These are phyloP conservation scores for Netelia fuscicornis DNA, from an alignment of 2,888 invertebrate genomes.

Conservation along the genomic window DNA sequence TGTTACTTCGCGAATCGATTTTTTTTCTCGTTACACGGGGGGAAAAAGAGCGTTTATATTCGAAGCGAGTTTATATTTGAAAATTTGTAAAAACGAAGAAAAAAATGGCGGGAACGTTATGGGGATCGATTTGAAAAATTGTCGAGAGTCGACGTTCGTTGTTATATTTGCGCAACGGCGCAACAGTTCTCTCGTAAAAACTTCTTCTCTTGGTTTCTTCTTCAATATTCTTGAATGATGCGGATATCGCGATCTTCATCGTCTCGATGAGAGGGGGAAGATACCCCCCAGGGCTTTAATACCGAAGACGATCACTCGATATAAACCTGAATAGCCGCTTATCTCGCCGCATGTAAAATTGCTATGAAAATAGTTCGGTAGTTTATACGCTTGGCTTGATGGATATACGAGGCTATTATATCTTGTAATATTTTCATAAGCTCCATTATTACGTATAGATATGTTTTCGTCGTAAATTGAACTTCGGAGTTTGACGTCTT, in stretches of 20 bases:
- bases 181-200: constrained; percentile 38
- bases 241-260: constrained; percentile 19
- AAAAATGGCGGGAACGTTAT: not conserved
- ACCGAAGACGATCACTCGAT: constrained; percentile 46
- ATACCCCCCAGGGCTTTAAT: constrained; percentile 45
- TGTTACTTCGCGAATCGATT: not conserved
- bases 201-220: not conserved
- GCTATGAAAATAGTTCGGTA: constrained; percentile 31
- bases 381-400: constrained; percentile 19
- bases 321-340: constrained; percentile 1
- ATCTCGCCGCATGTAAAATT: not conserved
- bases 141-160: constrained; percentile 4
- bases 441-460: not conserved
- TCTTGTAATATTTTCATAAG: constrained; percentile 1
- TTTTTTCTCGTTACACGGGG: not conserved
- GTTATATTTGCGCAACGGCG: not conserved
- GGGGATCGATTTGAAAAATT: constrained; percentile 21
- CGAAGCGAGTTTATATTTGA: not conserved
- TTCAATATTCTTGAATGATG: constrained; percentile 6
- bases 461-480: not conserved
- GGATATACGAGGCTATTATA: constrained; percentile 7
- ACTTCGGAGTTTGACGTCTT: not conserved
- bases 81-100: not conserved
- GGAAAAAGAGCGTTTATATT: no score
- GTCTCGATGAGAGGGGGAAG: not conserved